These are phyloP conservation scores for Drosophila carrolli DNA, from an alignment of 1,140 invertebrate species.

Conservation along the genomic window DNA sequence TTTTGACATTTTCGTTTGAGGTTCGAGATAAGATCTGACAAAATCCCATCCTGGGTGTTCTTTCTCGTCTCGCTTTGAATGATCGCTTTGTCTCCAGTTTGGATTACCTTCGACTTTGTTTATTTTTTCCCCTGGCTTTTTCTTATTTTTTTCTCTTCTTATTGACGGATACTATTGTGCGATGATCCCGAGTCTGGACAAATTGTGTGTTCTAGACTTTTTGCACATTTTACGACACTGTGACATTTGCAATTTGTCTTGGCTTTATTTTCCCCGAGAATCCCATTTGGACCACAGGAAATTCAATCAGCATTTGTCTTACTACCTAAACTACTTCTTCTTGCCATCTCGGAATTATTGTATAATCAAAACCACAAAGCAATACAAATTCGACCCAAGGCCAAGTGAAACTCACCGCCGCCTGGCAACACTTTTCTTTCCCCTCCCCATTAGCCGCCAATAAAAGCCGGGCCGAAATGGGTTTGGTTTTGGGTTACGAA, in stretches of 20 bases:
- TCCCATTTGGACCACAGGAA: constrained; percentile 35
- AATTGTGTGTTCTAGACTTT: constrained; percentile 47
- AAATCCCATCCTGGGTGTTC: constrained; percentile 69
- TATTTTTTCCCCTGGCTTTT: not conserved
- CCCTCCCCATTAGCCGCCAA: constrained; percentile 34
- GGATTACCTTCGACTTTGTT: constrained; percentile 32
- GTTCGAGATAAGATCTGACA: constrained; percentile 57
- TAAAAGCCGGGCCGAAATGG: constrained; percentile 52
- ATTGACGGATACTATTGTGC: constrained; percentile 30
- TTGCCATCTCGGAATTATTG: constrained; percentile 35
- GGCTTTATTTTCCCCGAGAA: constrained; percentile 21
- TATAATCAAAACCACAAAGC: constrained; percentile 53
- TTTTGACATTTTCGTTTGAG: constrained; percentile 67
- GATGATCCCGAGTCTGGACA: constrained; percentile 43
- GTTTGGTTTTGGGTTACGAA: constrained; percentile 50
- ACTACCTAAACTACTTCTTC: constrained; percentile 15
- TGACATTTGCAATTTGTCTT: constrained; percentile 27
- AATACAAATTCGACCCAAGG: constrained; percentile 53
- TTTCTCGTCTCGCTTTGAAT: constrained; percentile 34
- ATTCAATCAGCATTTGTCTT: constrained; percentile 20
- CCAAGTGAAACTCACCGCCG: constrained; percentile 53
- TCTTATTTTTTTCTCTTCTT: not conserved
- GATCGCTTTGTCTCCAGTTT: constrained; percentile 48
- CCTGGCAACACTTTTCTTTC: constrained; percentile 67
- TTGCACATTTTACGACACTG: constrained; percentile 29